phyloP scores from a whole-genome alignment of 2,888 invertebrate species.

The Cryptophagus acutangulus region DNA sequence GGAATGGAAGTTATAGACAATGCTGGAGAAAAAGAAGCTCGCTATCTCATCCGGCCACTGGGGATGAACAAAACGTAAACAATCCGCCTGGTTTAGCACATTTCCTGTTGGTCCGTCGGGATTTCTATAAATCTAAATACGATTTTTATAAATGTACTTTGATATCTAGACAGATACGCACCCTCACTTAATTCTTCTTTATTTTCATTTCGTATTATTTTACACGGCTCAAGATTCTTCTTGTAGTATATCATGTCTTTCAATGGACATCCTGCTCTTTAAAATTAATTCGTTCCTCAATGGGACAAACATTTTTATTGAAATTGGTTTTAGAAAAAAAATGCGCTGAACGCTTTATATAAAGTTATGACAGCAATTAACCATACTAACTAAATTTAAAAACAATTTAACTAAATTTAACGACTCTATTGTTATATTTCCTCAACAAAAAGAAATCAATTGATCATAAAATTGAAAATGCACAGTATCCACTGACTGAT shows the following conservation, averaged over 20 bases:
- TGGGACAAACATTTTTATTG: too few relatives aligned
- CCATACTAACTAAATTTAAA: too few relatives aligned
- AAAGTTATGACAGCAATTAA: too few relatives aligned
- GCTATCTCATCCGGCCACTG: conserved; percentile 33
- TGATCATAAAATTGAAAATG: too few relatives aligned
- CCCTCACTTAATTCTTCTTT: neutral
- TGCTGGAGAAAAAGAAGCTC: conserved; percentile 27
- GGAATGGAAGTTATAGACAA: too few relatives aligned
- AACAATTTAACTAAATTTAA: too few relatives aligned
- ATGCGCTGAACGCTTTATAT: too few relatives aligned
- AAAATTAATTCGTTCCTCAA: too few relatives aligned
- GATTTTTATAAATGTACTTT: neutral
- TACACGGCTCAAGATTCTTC: conserved; percentile 9
- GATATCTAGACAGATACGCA: neutral
- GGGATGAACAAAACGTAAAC: conserved; percentile 32
- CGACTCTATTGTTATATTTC: too few relatives aligned
- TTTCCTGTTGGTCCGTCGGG: conserved; percentile 29
- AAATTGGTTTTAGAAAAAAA: too few relatives aligned
- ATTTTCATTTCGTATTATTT: conserved; percentile 1
- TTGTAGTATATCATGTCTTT: conserved; percentile 19
- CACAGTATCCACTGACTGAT: too few relatives aligned
- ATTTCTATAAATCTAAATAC: conserved; percentile 15
- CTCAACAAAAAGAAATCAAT: too few relatives aligned
- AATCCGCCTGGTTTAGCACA: conserved; percentile 34
- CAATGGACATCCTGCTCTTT: conserved; percentile 31